Conservation (phyloP, 2,113 vertebrate species). For the Toxotes chatareus region DNA sequence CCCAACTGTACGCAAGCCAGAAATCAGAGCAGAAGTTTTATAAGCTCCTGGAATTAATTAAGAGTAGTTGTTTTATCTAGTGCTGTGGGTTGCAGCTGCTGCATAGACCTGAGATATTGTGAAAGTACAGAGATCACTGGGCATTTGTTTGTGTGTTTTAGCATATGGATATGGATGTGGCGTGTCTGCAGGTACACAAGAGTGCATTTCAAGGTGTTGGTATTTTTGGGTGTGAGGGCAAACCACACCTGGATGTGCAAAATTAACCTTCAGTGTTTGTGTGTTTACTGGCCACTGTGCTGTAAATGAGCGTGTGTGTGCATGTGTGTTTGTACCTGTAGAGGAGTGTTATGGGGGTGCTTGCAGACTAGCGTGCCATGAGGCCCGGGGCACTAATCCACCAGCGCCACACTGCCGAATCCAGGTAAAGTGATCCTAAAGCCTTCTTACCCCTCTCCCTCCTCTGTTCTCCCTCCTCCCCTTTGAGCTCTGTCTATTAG, state of each 20-base stretch:
- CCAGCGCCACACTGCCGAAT: conserved; percentile 83
- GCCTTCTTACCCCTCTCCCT: conserved; percentile 77
- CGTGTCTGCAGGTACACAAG: background rate
- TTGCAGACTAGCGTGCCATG: conserved; percentile 82
- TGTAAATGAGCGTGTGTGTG: conserved; percentile 50
- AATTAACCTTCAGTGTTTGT: conserved; percentile 17
- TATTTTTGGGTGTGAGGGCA: background rate
- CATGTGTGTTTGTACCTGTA: conserved; percentile 69
- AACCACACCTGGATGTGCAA: background rate
- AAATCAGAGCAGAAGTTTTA: conserved; percentile 65
- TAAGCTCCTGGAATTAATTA: conserved; percentile 62
- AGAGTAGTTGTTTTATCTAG: conserved; percentile 70
- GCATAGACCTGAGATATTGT: background rate
- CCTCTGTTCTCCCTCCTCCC: conserved; percentile 77
- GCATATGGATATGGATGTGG: background rate
- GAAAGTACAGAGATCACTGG: conserved; percentile 30
- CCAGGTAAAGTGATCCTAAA: conserved; percentile 89
- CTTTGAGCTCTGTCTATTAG: conserved; percentile 82
- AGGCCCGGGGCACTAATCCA: conserved; percentile 83
- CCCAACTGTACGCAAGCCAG: conserved; percentile 67
- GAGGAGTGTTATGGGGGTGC: conserved; percentile 64
- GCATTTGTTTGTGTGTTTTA: conserved; percentile 12
- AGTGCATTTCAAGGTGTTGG: background rate
- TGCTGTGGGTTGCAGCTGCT: conserved; percentile 22
- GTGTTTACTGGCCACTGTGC: conserved; percentile 54